Base-by-base conservation (phyloP, 1,140 invertebrate genomes). In the Aradophagus sp. region DNA sequence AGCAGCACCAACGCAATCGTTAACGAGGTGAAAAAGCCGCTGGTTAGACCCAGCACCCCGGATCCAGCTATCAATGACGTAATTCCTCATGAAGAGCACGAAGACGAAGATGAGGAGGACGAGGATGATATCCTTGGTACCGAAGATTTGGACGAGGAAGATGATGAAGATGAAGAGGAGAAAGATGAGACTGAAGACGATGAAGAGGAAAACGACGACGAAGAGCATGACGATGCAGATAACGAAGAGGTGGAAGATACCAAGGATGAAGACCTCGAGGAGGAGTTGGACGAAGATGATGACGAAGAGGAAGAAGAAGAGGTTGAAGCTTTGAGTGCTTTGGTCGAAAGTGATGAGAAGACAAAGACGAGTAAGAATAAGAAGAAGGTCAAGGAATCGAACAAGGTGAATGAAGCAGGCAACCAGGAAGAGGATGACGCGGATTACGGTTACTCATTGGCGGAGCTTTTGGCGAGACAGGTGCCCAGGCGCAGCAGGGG, bases 361-460 rank as follows among this genome's bases (percentile, higher is more conserved):
- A 34, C 34, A 0, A 70, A 76, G n/a, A 72, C 31, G 1, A 81
- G 74, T 16, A 56, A 52, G 0, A 73, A 74, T 1, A 78, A 78
- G 31, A 48, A 71, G 5, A 56, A 62, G 14, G 68, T 58, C 10
- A 52, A 69, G 34, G 2, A 44, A 13, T 17, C 67, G 0, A 74
- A 74, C 11, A 59, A 69, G 17, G 2, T 50, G 1, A 75, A 77
- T 16, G 45, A 73, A 26, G 65, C 69, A 2, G 67, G 38, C 1
- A 42, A 76, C 14, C 20, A 45, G 3, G 62, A 79, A n/a, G 73
- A 80, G 2, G 77, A 82, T 5, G 80, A 84, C 7, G 47, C 42
- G 0, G 82, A 85, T 68, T 81, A 84, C 5, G 74, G 62, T 1
- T 52, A 79, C 14, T 78, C 67, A 0, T 50, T 84, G 6, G 70